phyloP scores from a whole-genome alignment of 2,113 vertebrate species.

The Eubucco bourcierii region DNA sequence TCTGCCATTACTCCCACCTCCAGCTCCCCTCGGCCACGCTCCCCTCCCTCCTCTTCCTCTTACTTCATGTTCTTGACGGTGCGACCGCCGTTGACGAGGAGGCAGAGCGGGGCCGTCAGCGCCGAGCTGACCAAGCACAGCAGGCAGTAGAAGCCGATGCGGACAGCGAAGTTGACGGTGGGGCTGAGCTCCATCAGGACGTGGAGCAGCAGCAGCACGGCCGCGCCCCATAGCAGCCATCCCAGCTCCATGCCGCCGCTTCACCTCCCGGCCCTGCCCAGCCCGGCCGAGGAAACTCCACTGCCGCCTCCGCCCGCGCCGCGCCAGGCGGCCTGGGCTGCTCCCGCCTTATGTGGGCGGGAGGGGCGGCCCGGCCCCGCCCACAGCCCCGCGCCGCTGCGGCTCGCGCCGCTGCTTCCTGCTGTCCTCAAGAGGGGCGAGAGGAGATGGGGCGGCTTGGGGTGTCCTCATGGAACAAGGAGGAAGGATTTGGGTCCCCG shows the following conservation, averaged over 20 bases:
- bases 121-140: slow-evolving; percentile 81
- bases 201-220: slow-evolving; percentile 74
- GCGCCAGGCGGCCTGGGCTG: not conserved
- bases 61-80: slow-evolving; percentile 92
- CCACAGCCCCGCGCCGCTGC: not conserved
- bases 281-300: not conserved
- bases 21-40: too few relatives aligned
- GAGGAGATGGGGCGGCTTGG: not conserved
- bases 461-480: not conserved
- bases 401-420: not conserved
- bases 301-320: rapidly evolving
- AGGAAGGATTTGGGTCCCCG: not conserved
- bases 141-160: slow-evolving; percentile 82
- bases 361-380: not conserved
- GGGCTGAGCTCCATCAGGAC: slow-evolving; percentile 81
- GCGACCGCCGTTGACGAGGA: slow-evolving; percentile 88
- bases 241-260: slow-evolving; percentile 47
- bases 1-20: not conserved
- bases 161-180: slow-evolving; percentile 82
- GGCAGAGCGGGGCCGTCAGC: slow-evolving; percentile 76
- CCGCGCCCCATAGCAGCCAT: slow-evolving; percentile 63
- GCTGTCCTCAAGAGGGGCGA: not conserved
- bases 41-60: not conserved
- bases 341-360: slow-evolving; percentile 34
- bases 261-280: too few relatives aligned